Evolutionary conservation across 2,113 vertebrate species (phyloP), one percentile per base, ranked within the genome.

Genomic region (Cochlearius cochlearius): DNA sequence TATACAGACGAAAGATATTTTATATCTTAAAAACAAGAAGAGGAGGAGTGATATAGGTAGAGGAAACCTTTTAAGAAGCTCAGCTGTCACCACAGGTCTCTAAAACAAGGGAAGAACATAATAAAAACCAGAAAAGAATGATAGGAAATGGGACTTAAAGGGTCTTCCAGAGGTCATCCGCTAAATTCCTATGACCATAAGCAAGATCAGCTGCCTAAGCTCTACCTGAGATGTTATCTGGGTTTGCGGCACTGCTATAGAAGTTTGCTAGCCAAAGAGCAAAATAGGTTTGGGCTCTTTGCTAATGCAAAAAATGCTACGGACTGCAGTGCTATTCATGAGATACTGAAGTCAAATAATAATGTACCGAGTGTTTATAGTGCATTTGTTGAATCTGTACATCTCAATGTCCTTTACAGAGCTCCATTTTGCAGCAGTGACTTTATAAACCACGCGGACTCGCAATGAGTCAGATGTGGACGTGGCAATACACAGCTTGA

Each of bases 401-500:
- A 4, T 60, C 53, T 63, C 19, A 0, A 1, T 12, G 49, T 56
- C 53, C 53, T 63, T 50, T 43, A 32, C 53, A 52, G 27, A 77
- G 71, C 49, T 81, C 43, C 15, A 1, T 29, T 49, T 67, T 71
- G n/a, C 58, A 80, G 90, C 20, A 92, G 41, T 2, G 5, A 45
- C 41, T 93, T 73, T 18, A 6, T n/a, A 58, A 73, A 20, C 22
- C n/a, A 22, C 10, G 67, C 67, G 78, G 20, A 23, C 53, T 58
- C 0, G 0, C 43, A 30, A 10, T 2, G 60, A 82, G 45, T 69
- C 78, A 26, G 13, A 30, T 0, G 13, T 66, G 59, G 59, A 21
- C n/a, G 5, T 10, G 59, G 75, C 67, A 41, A 32, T 19, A 21
- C 25, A 7, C 62, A 55, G 45, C 41, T 12, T 39, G 68, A 56